phyloP scores from a whole-genome alignment of 2,113 vertebrate genomes.

The Phyllostomus discolor region DNA sequence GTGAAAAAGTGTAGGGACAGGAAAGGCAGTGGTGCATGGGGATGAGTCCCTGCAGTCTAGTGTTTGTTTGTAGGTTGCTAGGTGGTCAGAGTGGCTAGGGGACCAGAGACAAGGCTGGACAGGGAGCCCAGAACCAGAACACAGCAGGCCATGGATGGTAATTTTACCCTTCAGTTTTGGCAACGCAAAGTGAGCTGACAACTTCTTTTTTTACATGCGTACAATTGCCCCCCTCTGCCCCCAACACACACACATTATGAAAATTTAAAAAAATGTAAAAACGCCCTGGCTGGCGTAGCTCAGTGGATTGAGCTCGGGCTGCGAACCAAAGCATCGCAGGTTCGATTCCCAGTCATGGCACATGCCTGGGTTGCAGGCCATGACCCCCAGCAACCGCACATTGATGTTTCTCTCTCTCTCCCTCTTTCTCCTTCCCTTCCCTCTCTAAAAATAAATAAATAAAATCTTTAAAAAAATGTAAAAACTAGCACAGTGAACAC shows the following conservation, averaged over 20 bases:
- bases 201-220: not conserved
- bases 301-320: too few relatives aligned
- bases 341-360: too few relatives aligned
- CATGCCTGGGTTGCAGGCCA: too few relatives aligned
- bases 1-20: not conserved
- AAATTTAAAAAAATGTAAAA: not conserved
- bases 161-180: not conserved
- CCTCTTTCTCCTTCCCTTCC: too few relatives aligned
- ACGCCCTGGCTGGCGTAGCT: too few relatives aligned
- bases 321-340: too few relatives aligned
- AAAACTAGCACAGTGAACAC: not conserved
- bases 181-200: not conserved
- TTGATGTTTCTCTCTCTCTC: too few relatives aligned
- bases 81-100: not conserved
- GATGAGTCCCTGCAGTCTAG: not conserved
- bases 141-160: not conserved
- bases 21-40: accelerated
- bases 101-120: not conserved
- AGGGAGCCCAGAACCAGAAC: not conserved
- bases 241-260: not conserved
- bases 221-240: not conserved
- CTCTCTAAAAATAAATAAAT: too few relatives aligned
- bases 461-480: not conserved
- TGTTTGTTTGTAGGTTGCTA: not conserved
- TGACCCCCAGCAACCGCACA: too few relatives aligned